phyloP scores from a whole-genome alignment of 2,888 invertebrate genomes.

The Meiosimyza platycephala region DNA sequence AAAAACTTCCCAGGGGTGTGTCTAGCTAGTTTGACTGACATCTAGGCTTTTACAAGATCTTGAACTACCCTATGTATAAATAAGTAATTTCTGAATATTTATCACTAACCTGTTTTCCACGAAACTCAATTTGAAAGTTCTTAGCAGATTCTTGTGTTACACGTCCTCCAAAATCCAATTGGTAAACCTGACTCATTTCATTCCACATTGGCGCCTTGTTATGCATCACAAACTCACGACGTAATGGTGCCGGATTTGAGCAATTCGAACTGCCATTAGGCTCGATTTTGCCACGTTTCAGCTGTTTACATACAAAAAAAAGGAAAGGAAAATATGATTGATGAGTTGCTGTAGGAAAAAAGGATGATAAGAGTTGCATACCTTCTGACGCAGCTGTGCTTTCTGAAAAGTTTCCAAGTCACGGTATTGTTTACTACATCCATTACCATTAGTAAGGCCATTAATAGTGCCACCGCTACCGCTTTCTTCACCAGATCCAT shows the following conservation, averaged over 20 bases:
- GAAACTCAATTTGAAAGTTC: constrained; percentile 98
- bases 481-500: constrained; percentile 70
- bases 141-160: constrained; percentile 99
- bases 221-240: constrained; percentile 92
- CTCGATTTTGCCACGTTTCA: constrained; percentile 78
- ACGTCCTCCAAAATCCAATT: constrained; percentile 97
- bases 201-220: constrained; percentile 99
- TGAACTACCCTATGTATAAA: neutral
- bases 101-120: constrained; percentile 87
- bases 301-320: constrained; percentile 66
- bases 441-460: constrained; percentile 59
- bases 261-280: constrained; percentile 67
- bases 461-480: constrained; percentile 60
- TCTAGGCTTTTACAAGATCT: neutral
- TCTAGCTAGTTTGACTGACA: too few relatives aligned
- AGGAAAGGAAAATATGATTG: constrained; percentile 23
- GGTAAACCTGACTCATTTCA: constrained; percentile 98
- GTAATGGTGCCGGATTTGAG: constrained; percentile 68
- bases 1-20: too few relatives aligned
- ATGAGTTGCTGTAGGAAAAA: constrained; percentile 2
- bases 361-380: constrained; percentile 58
- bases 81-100: neutral
- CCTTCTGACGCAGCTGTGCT: constrained; percentile 91
- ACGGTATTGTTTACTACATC: constrained; percentile 78
- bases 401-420: constrained; percentile 93